phyloP scores from a whole-genome alignment of 2,797 vertebrate species.

The Nannoperca australis region DNA sequence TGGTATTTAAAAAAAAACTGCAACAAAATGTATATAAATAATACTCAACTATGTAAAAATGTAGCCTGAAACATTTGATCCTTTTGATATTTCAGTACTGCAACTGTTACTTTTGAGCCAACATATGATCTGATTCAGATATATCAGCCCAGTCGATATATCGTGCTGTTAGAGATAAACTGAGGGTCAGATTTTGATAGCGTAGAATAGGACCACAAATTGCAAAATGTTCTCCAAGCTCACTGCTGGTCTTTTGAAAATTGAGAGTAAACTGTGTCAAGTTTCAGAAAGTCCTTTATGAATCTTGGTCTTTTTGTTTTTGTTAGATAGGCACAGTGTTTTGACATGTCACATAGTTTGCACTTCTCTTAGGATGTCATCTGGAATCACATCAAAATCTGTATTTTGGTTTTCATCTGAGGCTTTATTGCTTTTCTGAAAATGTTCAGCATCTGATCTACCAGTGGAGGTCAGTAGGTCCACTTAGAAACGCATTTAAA shows the following conservation, averaged over 20 bases:
- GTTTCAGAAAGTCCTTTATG: background rate
- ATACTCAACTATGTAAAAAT: too few relatives aligned
- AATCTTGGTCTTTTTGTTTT: background rate
- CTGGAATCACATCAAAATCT: too few relatives aligned
- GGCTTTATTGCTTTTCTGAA: background rate
- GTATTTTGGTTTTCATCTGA: too few relatives aligned
- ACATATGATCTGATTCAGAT: background rate
- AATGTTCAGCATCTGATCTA: background rate
- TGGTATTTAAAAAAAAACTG: too few relatives aligned
- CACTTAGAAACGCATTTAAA: background rate
- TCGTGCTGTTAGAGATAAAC: too few relatives aligned
- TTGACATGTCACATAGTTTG: background rate
- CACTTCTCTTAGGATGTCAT: background rate
- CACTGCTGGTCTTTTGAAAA: background rate
- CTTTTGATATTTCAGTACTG: background rate
- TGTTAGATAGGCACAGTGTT: background rate
- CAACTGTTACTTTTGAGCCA: background rate
- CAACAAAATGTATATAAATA: too few relatives aligned
- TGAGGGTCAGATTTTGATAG: background rate
- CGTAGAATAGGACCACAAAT: background rate
- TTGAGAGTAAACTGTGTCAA: background rate
- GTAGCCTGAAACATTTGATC: too few relatives aligned
- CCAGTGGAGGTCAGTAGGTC: background rate
- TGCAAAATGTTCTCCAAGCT: background rate
- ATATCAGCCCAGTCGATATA: too few relatives aligned